phyloP scores from a whole-genome alignment of 2,888 invertebrate species.

The Lasioglossum lativentre region DNA sequence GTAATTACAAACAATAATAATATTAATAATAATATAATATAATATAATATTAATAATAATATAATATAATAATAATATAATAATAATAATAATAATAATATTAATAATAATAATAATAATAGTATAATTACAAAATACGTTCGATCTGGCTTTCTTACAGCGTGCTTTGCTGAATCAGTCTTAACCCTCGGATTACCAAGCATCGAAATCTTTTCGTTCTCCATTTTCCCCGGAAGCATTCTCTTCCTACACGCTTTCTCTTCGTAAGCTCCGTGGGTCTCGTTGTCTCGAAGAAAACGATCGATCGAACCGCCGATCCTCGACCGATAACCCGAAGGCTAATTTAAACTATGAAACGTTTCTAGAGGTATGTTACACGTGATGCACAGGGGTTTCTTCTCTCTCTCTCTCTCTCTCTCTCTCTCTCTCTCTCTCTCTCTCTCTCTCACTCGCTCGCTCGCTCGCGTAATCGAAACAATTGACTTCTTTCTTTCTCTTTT shows the following conservation, averaged over 20 bases:
- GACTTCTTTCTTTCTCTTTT: conserved; percentile 43
- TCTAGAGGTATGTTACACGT: conserved; percentile 71
- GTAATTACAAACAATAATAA: conserved; percentile 80
- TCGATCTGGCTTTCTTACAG: conserved; percentile 76
- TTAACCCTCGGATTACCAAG: conserved; percentile 79
- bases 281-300: conserved; percentile 29
- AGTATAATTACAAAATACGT: conserved; percentile 80
- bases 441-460: conserved; percentile 8
- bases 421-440: too few relatives aligned
- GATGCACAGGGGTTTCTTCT: conserved; percentile 62
- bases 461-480: conserved; percentile 69
- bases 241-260: background rate
- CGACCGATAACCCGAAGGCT: conserved; percentile 76
- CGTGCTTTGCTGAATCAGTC: conserved; percentile 77
- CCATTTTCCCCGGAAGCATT: background rate
- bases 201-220: conserved; percentile 37
- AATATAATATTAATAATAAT: conserved; percentile 75
- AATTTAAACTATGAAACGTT: conserved; percentile 73
- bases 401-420: background rate
- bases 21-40: conserved; percentile 74
- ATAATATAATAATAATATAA: conserved; percentile 55
- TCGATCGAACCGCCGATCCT: conserved; percentile 42
- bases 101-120: conserved; percentile 73
- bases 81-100: conserved; percentile 71
- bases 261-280: background rate